Percentiles rank a stretch among this genome's conserved stretches.
Conservation (phyloP, 2,888 invertebrate species). For the Halictus quadricinctus region DNA sequence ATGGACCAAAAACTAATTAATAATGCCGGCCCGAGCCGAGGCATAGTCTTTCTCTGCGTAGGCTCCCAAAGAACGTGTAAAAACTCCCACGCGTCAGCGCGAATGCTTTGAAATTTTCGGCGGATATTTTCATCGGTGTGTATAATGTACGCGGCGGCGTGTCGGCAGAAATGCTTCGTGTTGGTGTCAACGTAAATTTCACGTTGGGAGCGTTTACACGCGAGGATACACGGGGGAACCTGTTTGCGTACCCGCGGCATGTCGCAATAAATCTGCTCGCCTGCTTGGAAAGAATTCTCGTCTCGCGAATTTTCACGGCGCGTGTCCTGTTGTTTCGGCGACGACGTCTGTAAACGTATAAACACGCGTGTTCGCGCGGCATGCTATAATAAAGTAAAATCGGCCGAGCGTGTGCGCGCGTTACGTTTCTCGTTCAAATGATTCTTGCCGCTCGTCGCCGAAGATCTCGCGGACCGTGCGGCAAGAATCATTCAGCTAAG, state of each 20-base stretch:
- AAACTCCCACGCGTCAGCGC: too few species aligned
- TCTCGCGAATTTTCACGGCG: not conserved
- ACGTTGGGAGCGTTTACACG: not conserved
- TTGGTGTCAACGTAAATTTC: not conserved
- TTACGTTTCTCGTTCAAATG: too few species aligned
- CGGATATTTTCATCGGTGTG: too few species aligned
- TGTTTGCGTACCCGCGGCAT: conserved; percentile 12
- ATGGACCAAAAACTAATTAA: too few species aligned
- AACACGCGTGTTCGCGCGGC: not conserved
- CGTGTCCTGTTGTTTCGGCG: not conserved
- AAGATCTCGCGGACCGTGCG: not conserved
- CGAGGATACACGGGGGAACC: conserved; percentile 30
- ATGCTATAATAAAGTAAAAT: not conserved
- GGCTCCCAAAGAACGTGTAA: too few species aligned
- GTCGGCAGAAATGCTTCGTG: not conserved
- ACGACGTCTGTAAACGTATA: not conserved
- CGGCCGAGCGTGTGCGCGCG: not conserved
- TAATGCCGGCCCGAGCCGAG: too few species aligned
- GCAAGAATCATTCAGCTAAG: not conserved
- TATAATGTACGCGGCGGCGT: too few species aligned
- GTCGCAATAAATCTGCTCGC: conserved; percentile 29
- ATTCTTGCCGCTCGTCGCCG: not conserved
- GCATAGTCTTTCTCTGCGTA: too few species aligned
- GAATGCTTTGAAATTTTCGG: too few species aligned
- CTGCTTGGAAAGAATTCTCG: not conserved